phyloP scores from a whole-genome alignment of 1,140 invertebrate genomes.

The Aphelenchoides fujianensis region DNA sequence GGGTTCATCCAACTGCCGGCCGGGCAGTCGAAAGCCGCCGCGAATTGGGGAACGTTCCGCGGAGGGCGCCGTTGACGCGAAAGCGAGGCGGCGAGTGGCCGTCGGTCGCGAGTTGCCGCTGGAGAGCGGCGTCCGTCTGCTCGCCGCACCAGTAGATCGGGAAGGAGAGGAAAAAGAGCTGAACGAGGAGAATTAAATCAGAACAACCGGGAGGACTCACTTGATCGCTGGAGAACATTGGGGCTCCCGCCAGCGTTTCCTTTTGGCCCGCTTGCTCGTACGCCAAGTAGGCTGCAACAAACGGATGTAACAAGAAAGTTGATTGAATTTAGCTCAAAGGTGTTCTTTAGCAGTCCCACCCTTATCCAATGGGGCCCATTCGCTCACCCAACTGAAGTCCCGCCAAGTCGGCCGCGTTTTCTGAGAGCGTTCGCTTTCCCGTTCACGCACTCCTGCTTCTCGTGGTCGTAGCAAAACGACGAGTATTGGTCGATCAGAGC shows the following conservation, averaged over 20 bases:
- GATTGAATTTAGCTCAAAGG: too few species aligned
- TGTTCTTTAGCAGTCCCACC: too few species aligned
- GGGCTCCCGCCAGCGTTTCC: not conserved
- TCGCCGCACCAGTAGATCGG: constrained; percentile 17
- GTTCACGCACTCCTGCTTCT: not conserved
- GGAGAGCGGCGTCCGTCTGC: not conserved
- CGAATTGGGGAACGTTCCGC: constrained; percentile 1
- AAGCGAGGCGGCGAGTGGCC: constrained; percentile 2
- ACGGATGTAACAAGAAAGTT: too few species aligned
- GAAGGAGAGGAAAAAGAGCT: constrained; percentile 18
- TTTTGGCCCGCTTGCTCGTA: not conserved
- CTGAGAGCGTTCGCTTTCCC: constrained; percentile 52
- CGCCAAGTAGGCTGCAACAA: constrained; percentile 66
- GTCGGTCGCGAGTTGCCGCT: not conserved
- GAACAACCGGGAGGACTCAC: not conserved
- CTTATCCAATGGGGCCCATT: too few species aligned
- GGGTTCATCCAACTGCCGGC: constrained; percentile 9
- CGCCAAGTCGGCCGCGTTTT: constrained; percentile 68
- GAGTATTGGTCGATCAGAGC: constrained; percentile 38
- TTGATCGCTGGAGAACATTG: constrained; percentile 65
- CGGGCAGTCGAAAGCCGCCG: constrained; percentile 8
- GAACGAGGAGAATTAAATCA: not conserved
- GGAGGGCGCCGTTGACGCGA: constrained; percentile 14
- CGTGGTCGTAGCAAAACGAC: not conserved
- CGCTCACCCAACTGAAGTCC: too few species aligned